Conservation (phyloP, 1,140 invertebrate species). For the Chionoecetes opilio region DNA sequence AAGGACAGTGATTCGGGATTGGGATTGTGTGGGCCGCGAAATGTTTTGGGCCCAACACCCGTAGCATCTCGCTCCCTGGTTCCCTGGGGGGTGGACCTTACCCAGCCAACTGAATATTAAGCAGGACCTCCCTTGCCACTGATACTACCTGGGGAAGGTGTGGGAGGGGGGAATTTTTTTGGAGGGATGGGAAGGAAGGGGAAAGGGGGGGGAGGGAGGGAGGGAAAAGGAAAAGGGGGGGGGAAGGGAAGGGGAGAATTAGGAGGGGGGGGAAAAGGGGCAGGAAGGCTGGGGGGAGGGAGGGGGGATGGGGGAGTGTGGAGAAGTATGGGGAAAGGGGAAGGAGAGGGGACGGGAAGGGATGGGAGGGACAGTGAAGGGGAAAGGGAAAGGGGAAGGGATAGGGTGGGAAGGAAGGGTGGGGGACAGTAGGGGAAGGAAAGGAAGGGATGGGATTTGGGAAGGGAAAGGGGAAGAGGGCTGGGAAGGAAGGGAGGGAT, state of each 20-base stretch:
- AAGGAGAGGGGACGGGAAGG: neutral
- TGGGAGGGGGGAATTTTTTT: neutral
- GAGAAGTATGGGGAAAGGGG: too few relatives aligned
- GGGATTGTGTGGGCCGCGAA: conserved; percentile 72
- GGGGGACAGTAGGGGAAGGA: neutral
- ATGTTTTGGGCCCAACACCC: conserved; percentile 80
- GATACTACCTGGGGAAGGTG: conserved; percentile 42
- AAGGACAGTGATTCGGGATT: conserved; percentile 78
- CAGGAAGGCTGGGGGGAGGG: neutral
- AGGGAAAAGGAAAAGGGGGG: conserved; percentile 5
- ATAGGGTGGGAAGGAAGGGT: neutral
- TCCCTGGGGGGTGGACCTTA: conserved; percentile 75
- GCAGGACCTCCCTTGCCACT: conserved; percentile 64
- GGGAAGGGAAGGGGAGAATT: neutral
- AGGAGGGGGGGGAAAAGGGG: neutral
- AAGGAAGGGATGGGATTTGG: neutral
- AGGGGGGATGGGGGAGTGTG: neutral
- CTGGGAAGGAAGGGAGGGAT: neutral
- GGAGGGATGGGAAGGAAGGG: neutral
- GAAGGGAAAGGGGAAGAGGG: neutral
- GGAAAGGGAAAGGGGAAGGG: neutral
- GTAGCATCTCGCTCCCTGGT: conserved; percentile 76
- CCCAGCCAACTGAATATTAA: conserved; percentile 72
- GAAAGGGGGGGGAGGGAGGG: conserved; percentile 37
- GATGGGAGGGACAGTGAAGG: neutral